phyloP scores from a whole-genome alignment of 2,113 vertebrate genomes.

The Bolborhynchus lineola region DNA sequence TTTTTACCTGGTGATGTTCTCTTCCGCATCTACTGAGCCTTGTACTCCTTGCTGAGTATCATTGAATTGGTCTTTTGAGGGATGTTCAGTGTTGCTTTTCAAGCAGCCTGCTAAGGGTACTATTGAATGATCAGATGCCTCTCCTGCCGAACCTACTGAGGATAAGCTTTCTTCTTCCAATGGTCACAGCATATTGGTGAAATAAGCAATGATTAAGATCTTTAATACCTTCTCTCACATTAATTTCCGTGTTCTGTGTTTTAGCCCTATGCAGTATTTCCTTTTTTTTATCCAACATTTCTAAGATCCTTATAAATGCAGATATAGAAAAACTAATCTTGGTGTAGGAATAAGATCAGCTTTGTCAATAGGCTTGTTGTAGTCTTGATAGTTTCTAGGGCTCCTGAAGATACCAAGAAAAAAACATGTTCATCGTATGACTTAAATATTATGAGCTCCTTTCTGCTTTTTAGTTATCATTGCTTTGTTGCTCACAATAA shows the following conservation, averaged over 20 bases:
- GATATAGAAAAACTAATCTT: neutral
- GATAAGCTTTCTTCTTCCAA: neutral
- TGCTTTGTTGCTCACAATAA: neutral
- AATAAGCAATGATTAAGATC: neutral
- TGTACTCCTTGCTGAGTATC: neutral
- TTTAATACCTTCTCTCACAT: neutral
- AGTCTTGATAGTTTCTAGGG: neutral
- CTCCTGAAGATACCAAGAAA: neutral
- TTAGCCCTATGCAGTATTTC: neutral
- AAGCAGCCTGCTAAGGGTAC: neutral
- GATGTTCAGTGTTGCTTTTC: neutral
- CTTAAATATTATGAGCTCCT: neutral
- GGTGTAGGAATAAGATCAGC: neutral
- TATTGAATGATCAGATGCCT: neutral
- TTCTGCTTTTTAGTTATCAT: neutral
- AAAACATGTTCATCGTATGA: neutral
- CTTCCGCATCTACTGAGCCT: neutral
- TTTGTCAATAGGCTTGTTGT: neutral
- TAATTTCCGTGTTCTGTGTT: neutral
- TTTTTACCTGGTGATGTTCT: neutral
- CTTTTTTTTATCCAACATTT: neutral
- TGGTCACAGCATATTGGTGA: neutral
- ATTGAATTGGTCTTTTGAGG: neutral
- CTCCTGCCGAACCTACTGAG: neutral
- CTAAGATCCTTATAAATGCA: neutral